Evolutionary conservation across 2,888 invertebrate species (phyloP).

Genomic region (Charanyca ferruginea): DNA sequence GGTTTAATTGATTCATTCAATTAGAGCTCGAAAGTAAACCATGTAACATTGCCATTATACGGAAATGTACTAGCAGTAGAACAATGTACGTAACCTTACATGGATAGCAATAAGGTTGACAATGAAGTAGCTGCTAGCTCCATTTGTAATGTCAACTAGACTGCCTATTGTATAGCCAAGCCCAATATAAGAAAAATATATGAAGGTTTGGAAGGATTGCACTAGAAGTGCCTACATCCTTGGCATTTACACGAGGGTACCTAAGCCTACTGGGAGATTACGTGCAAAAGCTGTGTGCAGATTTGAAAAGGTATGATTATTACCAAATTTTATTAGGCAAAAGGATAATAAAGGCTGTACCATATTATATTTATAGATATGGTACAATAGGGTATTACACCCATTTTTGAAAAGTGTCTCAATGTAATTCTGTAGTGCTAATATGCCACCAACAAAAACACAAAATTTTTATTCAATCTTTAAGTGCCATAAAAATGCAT

Average conservation of each 20-base stretch:
- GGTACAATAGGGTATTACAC: too few species aligned
- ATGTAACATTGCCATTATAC: not conserved
- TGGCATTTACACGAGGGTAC: conserved; percentile 34
- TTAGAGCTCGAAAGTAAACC: not conserved
- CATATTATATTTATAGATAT: not conserved
- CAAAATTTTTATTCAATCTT: too few species aligned
- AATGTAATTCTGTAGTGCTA: too few species aligned
- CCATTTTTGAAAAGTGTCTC: too few species aligned
- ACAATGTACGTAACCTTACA: conserved; percentile 28
- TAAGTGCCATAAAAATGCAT: too few species aligned
- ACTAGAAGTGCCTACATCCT: not conserved
- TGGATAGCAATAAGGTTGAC: conserved; percentile 46
- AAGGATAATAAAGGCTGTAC: not conserved
- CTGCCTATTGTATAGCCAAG: conserved; percentile 3
- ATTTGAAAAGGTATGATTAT: not conserved
- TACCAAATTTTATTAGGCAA: not conserved
- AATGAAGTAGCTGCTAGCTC: conserved; percentile 35
- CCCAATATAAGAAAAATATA: conserved; percentile 11
- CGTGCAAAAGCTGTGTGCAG: not conserved
- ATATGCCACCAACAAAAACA: too few species aligned
- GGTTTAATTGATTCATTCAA: not conserved
- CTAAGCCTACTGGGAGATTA: not conserved
- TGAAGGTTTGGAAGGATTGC: conserved; percentile 6
- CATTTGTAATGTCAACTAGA: conserved; percentile 46
- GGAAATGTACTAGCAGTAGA: conserved; percentile 14